Evolutionary conservation across 2,797 vertebrate genomes (phyloP), one percentile per base, ranked within the genome.

Genomic region (Mus caroli): DNA sequence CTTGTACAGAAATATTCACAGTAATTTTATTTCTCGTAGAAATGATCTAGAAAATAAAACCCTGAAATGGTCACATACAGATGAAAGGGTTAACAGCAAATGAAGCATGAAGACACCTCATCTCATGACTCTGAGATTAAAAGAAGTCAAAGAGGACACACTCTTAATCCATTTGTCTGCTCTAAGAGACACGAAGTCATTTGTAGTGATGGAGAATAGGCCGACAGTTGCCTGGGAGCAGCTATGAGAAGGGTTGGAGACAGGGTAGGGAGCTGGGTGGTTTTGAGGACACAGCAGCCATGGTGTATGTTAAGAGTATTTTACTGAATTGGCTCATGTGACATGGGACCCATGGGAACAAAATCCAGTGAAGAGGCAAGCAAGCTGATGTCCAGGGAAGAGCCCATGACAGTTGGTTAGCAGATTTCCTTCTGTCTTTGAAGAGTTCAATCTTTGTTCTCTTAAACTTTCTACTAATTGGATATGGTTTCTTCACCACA

Each of bases 201-300:
- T 46, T 12, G 14, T 14, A 54, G 37, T 56, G 54, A 83, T 11
- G 60, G 37, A 71, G 56, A 31, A 4, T 22, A 80, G 58, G 17
- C 37, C 4, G 37, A 0, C 34, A 9, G 52, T 62, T 46, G n/a
- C 52, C 37, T 24, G 28, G n/a, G 43, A 52, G 11, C 24, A 56
- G 54, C 10, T 71, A 2, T 40, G 1, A n/a, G 8, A 8, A 56
- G 11, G 1, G 31, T 1, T 1, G 8, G n/a, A 56, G 28, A 28
- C 14, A 9, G 20, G 31, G 37, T 15, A 13, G 3, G 14, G 9
- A 15, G 2, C 15, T 3, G 15, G 22, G 28, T n/a, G 11, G 37
- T 2, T 60, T 2, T 43, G 80, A 43, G 46, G 90, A 60, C 13
- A 62, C 14, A 73, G 37, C 46, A 8, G 73, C 31, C 7, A 34